Conservation (phyloP, 92 coral and sea anemone species). For the Hydrozoanthus gracilis region DNA sequence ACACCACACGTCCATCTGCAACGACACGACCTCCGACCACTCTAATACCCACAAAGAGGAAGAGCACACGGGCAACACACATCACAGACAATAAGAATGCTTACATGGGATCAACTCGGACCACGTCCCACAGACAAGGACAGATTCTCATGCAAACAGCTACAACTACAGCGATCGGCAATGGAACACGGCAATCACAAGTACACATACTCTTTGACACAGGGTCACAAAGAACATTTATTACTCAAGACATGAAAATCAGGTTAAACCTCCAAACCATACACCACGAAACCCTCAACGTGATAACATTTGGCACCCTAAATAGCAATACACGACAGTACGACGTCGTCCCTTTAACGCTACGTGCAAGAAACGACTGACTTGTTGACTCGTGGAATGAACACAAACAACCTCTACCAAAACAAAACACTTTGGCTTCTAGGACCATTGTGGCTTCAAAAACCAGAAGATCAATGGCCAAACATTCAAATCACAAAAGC, state of each 20-base stretch:
- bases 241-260: too few species aligned
- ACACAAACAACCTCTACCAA: background rate
- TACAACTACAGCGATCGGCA: background rate
- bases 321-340: too few species aligned
- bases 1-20: background rate
- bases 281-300: too few species aligned
- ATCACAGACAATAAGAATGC: background rate
- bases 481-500: background rate
- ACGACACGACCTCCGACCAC: conserved; percentile 1
- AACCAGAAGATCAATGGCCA: background rate
- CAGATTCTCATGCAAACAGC: background rate
- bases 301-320: too few species aligned
- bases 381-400: background rate
- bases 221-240: too few species aligned
- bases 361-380: too few species aligned
- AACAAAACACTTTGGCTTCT: background rate
- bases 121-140: background rate
- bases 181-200: background rate
- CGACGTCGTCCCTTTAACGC: too few species aligned
- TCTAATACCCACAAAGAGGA: background rate
- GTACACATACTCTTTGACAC: too few species aligned
- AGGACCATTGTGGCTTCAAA: background rate
- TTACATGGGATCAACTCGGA: background rate
- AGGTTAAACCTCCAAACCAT: too few species aligned
- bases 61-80: background rate